Base-by-base conservation (phyloP, 2,797 vertebrate genomes). In the Psittacula derbiana region DNA sequence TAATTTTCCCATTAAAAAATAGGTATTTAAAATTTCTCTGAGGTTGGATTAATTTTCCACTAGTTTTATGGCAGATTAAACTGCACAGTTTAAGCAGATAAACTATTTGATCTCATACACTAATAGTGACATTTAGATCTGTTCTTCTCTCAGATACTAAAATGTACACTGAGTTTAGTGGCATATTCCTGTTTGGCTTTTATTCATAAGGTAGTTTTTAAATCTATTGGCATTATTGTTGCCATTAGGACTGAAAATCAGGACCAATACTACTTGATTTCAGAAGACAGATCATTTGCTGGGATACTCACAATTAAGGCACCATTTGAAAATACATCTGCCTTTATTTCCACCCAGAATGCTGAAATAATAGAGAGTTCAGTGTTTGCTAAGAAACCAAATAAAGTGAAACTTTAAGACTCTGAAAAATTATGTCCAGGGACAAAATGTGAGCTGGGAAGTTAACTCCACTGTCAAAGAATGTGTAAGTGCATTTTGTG, bases 21-120 rank as follows among this genome's bases (percentile, higher is more conserved):
- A 66, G 76, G 30, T 58, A 71, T 71, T 85, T 93, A 72, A 67
- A 76, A 69, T 84, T 90, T 92, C 76, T 92, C 72, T 83, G 69
- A 83, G 81, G 30, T 78, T 43, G 20, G 62, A 24, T 93, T 94
- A 0, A 31, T 72, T 93, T 95, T 66, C 43, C 89, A 7, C 61
- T 31, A 38, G 30, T 88, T 95, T 80, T 78, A 64, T 27, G 57
- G 41, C 50, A 93, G 78, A 71, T 69, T 46, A 90, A 80, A 43
- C 23, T 49, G 8, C 21, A 28, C 6, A 16, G 23, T 70, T 57
- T 67, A 86, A 84, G 20, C 20, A 86, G 36, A 52, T 43, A 53
- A 79, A 4, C 14, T 82, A 12, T 70, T 76, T 57, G 64, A 61
- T 70, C 41, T 57, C 14, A 16, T 30, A 41, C 4, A 7, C 11